Evolutionary conservation across 2,113 vertebrate genomes (phyloP).

Genomic region (Acrocephalus kingi): DNA sequence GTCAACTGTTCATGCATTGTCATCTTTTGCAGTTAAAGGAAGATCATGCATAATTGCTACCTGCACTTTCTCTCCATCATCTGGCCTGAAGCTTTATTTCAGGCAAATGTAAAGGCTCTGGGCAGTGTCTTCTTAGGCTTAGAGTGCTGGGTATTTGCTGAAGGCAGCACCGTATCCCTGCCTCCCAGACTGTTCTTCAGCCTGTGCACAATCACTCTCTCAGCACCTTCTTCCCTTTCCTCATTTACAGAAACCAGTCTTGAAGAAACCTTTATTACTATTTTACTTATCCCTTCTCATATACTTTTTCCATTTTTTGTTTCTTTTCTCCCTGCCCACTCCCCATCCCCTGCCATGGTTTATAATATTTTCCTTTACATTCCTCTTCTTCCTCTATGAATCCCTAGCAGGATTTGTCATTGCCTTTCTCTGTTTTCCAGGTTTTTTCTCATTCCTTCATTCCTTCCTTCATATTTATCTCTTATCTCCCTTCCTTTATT

Average conservation of each 20-base stretch:
- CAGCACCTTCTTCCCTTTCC: background rate
- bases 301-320: background rate
- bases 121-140: background rate
- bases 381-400: background rate
- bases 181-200: background rate
- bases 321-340: background rate
- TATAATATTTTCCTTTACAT: background rate
- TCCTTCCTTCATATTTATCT: background rate
- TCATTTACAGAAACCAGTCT: background rate
- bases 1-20: background rate
- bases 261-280: background rate
- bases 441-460: background rate
- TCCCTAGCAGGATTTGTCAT: background rate
- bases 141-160: background rate
- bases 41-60: background rate
- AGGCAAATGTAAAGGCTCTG: background rate
- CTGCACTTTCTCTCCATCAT: background rate
- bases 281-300: background rate
- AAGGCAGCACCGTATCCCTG: background rate
- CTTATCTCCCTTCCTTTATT: background rate
- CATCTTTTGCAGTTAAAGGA: background rate
- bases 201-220: accelerated
- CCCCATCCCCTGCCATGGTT: accelerated
- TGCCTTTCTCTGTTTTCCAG: background rate
- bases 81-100: background rate